These are phyloP conservation scores for Leptarthrus brevirostris DNA, from an alignment of 2,888 invertebrate genomes.

Conservation along the genomic window DNA sequence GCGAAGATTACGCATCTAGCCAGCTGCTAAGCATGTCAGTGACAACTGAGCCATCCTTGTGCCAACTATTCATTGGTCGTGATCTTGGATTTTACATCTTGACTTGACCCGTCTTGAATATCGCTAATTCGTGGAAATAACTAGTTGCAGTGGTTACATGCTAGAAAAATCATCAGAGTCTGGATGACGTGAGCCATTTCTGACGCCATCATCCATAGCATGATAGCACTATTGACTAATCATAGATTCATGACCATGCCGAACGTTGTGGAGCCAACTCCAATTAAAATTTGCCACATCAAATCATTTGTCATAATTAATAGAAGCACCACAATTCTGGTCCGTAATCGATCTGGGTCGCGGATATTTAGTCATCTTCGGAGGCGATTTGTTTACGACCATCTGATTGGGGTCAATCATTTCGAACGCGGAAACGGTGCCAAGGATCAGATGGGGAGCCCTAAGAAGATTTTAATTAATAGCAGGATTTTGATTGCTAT, in stretches of 20 bases:
- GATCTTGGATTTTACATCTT: not conserved
- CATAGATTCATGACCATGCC: not conserved
- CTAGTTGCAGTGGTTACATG: not conserved
- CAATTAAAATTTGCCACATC: constrained; percentile 23
- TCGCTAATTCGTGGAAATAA: not conserved
- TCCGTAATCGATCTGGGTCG: too few relatives aligned
- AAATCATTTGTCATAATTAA: constrained; percentile 36
- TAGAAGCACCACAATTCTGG: not conserved
- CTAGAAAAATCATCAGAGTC: not conserved
- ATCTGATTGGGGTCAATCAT: constrained; percentile 37
- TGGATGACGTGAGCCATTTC: not conserved
- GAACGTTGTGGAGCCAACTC: not conserved
- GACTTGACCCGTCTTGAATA: not conserved
- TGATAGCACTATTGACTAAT: not conserved
- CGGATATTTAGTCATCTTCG: not conserved
- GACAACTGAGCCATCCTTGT: not conserved
- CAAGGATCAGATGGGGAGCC: too few relatives aligned
- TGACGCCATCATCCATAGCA: not conserved
- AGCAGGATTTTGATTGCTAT: too few relatives aligned
- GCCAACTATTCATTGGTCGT: not conserved
- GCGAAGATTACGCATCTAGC: not conserved
- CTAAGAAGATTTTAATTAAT: too few relatives aligned
- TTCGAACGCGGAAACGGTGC: constrained; percentile 35
- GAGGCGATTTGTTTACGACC: constrained; percentile 9
- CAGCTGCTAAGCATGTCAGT: not conserved